Evolutionary conservation across 2,113 vertebrate genomes (phyloP).

Genomic region (Mohoua ochrocephala): DNA sequence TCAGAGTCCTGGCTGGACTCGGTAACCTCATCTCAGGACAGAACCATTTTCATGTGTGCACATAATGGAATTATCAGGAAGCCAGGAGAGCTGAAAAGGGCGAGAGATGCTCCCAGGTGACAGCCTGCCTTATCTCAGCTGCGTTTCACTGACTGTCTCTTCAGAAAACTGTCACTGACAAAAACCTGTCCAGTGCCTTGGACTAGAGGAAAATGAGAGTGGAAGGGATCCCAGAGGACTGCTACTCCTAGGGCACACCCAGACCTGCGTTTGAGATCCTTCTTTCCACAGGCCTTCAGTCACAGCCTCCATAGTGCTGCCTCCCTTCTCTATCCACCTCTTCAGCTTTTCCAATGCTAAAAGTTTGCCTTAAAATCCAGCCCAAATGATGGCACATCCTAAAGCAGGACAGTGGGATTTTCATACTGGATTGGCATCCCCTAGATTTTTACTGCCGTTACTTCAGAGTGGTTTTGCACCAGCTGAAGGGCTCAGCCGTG

Average conservation of each 20-base stretch:
- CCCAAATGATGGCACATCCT: neutral
- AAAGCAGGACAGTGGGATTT: neutral
- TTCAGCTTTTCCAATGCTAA: neutral
- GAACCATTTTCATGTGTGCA: neutral
- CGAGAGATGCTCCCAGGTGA: neutral
- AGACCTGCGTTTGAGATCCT: neutral
- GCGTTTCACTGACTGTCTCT: neutral
- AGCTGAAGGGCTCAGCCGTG: accelerated
- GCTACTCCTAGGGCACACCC: neutral
- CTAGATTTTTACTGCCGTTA: accelerated
- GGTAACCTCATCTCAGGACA: neutral
- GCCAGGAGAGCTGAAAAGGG: neutral
- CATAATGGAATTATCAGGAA: neutral
- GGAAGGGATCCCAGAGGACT: neutral
- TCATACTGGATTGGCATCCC: neutral
- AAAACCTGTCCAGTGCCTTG: neutral
- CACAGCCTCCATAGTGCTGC: neutral
- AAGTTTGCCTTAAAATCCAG: neutral
- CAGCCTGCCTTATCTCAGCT: neutral
- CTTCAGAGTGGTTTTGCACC: neutral
- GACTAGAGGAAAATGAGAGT: neutral
- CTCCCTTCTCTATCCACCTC: neutral
- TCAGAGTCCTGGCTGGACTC: neutral
- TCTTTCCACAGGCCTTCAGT: neutral
- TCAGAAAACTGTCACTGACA: neutral